phyloP scores from a whole-genome alignment of 2,113 vertebrate genomes.

The Odocoileus hemionus region DNA sequence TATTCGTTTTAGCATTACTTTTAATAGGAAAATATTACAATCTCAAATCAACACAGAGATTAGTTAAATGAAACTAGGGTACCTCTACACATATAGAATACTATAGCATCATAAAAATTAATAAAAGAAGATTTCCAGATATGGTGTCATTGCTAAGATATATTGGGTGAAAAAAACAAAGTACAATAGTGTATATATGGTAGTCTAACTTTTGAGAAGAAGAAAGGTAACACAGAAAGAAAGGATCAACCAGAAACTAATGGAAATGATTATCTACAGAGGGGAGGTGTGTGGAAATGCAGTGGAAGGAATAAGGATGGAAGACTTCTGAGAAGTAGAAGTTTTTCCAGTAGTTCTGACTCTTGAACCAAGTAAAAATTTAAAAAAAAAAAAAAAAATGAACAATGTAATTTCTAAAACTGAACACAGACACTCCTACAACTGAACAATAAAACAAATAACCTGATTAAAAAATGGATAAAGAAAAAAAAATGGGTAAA shows the following conservation, averaged over 20 bases:
- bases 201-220: neutral
- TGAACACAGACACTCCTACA: neutral
- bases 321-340: neutral
- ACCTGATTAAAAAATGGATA: neutral
- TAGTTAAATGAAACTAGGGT: neutral
- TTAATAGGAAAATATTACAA: neutral
- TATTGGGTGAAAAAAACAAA: neutral
- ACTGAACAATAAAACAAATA: neutral
- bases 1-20: conserved; percentile 4
- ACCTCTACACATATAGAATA: neutral
- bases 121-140: neutral
- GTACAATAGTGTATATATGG: neutral
- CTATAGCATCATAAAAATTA: neutral
- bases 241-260: neutral
- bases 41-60: neutral
- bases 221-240: neutral
- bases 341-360: neutral
- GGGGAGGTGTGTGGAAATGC: neutral
- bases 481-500: neutral
- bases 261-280: neutral
- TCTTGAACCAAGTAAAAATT: neutral
- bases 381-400: neutral
- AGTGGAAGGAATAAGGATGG: neutral
- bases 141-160: neutral
- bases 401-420: neutral